Base-by-base conservation (phyloP, 2,113 vertebrate genomes). In the Rhinolophus ferrumequinum region DNA sequence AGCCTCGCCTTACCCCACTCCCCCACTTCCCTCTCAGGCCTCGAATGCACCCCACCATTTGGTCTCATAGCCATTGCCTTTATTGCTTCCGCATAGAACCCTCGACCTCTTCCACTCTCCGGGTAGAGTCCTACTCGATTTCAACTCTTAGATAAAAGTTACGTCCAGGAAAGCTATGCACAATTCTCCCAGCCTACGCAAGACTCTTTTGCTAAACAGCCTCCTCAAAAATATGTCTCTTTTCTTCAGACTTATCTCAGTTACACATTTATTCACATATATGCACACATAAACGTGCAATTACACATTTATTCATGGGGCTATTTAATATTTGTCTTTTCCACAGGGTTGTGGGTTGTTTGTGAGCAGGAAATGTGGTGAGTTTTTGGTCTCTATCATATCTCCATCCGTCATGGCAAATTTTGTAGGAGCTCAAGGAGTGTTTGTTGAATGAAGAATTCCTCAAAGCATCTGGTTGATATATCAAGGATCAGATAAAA, bases 261-360 rank as follows among this genome's bases (percentile, higher is more conserved):
- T 69, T 44, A 50, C 47, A 50, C 47, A 50, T 50, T 50, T 50
- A 50, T 50, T 50, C 47, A 50, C 47, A 50, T 44, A 7, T 44
- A 44, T 44, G 41, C 41, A 44, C 41, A 44, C 6, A 44, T 44
- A 44, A 44, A 44, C 41, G 41, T 73, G 47, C 44, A 47, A 13
- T 69, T 44, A 50, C 47, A 50, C 47, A 50, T 50, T 50, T 50
- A 50, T 50, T 50, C 47, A 50, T 13, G 12, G n/a, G 22, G 60
- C 21, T 72, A n/a, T 77, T 92, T 79, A 44, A 73, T 67, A 26
- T 83, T 50, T 50, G 12, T 77, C 28, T 79, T 93, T 50, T 70
- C 2, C 12, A 26, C 14, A 15, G 38, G 1, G 62, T 38, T 77
- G 54, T 11, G 33, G 18, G 35, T 5, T 41, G 82, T 56, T 30